Conservation (phyloP, 2,113 vertebrate species). For the Bubalus kerabau region DNA sequence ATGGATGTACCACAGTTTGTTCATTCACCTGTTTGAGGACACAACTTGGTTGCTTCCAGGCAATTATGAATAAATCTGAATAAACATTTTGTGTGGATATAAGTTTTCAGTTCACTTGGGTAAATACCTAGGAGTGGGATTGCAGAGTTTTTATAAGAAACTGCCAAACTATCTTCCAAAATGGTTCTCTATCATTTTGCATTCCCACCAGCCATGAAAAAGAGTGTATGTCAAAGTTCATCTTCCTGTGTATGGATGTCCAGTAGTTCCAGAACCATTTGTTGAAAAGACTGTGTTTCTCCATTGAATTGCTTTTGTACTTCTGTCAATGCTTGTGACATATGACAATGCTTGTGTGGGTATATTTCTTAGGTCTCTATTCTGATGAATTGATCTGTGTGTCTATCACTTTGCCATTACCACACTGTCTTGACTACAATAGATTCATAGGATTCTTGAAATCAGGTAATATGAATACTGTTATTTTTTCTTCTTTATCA, state of each 20-base stretch:
- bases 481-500: constrained; percentile 9
- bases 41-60: neutral
- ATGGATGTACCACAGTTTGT: neutral
- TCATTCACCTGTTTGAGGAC: constrained; percentile 10
- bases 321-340: neutral
- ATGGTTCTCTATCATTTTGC: neutral
- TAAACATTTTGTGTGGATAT: neutral
- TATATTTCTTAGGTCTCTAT: neutral
- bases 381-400: neutral
- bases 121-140: neutral
- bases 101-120: constrained; percentile 22
- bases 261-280: constrained; percentile 2
- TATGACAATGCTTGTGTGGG: neutral
- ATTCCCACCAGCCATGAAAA: neutral
- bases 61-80: neutral
- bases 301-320: constrained; percentile 25
- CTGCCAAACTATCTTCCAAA: constrained; percentile 14
- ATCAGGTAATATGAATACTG: neutral
- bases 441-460: constrained; percentile 36
- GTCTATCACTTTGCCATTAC: constrained; percentile 2
- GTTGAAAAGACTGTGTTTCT: constrained; percentile 25
- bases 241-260: neutral
- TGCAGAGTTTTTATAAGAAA: constrained; percentile 33
- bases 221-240: neutral
- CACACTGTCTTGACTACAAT: constrained; percentile 1